These are phyloP conservation scores for Agelaius tricolor DNA, from an alignment of 2,113 vertebrate genomes.

Conservation along the genomic window DNA sequence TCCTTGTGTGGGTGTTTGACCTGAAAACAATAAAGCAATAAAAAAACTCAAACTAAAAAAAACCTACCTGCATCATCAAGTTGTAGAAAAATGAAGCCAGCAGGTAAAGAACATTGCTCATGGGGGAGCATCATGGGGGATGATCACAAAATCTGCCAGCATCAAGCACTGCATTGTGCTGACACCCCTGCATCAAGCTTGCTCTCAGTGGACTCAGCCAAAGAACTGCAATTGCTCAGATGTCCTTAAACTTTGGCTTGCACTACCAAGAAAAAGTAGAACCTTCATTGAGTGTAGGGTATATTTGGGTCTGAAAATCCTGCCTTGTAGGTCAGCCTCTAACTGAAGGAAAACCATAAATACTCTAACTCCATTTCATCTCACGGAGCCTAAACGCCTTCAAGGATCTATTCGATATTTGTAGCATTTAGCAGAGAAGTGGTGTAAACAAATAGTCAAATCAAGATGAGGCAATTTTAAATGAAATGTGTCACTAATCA, in stretches of 20 bases:
- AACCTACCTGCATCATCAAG: background rate
- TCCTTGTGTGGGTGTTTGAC: background rate
- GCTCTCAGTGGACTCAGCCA: background rate
- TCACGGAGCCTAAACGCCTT: background rate
- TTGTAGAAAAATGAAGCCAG: background rate
- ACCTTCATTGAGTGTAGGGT: background rate
- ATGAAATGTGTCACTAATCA: accelerated
- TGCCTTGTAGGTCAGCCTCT: background rate
- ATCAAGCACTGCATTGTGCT: background rate
- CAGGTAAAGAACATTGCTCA: background rate
- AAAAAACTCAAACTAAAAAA: background rate
- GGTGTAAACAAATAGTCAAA: background rate
- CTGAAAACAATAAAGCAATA: background rate
- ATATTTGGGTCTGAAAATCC: background rate
- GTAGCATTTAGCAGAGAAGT: background rate
- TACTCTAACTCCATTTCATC: background rate
- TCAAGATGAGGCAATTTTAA: background rate
- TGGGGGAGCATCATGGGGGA: background rate
- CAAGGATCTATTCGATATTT: background rate
- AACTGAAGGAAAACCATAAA: background rate
- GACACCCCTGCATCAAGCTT: background rate
- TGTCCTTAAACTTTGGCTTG: background rate
- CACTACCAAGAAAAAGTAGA: background rate
- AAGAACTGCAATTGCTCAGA: background rate
- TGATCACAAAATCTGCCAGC: background rate